Conservation (phyloP, 2,888 invertebrate species). For the Ditula angustiorana region DNA sequence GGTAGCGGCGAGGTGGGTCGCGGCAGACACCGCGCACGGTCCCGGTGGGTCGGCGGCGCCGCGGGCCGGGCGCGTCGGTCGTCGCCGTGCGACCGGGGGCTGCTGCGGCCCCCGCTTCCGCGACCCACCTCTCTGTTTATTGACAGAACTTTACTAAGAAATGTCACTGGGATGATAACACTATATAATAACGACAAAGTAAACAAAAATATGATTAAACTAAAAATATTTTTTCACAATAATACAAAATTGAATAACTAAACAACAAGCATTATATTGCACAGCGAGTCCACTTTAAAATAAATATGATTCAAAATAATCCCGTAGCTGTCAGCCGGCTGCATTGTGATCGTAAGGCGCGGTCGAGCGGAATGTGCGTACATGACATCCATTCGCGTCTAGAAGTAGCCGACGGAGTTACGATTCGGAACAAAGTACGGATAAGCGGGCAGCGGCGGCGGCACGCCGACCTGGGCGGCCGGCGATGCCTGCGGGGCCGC, state of each 20-base stretch:
- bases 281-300: constrained; percentile 81
- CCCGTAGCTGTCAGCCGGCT: constrained; percentile 47
- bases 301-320: constrained; percentile 68
- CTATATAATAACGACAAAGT: constrained; percentile 56
- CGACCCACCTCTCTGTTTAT: constrained; percentile 41
- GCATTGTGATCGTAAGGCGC: background rate
- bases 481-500: constrained; percentile 56
- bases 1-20: constrained; percentile 41
- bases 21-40: background rate
- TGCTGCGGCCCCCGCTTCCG: constrained; percentile 27
- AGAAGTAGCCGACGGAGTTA: constrained; percentile 78
- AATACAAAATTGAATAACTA: constrained; percentile 75
- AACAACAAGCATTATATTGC: constrained; percentile 83
- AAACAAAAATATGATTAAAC: constrained; percentile 58
- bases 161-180: constrained; percentile 61
- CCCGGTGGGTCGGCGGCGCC: no score
- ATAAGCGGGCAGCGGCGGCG: constrained; percentile 76
- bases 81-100: background rate
- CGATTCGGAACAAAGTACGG: constrained; percentile 78
- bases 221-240: constrained; percentile 56
- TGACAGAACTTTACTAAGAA: constrained; percentile 53
- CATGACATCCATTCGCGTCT: constrained; percentile 47
- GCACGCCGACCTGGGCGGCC: constrained; percentile 51
- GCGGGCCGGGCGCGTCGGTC: no score
- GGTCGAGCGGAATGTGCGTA: constrained; percentile 9